These are phyloP conservation scores for Nemotelus nigrinus DNA, from an alignment of 2,888 invertebrate species.

Conservation along the genomic window DNA sequence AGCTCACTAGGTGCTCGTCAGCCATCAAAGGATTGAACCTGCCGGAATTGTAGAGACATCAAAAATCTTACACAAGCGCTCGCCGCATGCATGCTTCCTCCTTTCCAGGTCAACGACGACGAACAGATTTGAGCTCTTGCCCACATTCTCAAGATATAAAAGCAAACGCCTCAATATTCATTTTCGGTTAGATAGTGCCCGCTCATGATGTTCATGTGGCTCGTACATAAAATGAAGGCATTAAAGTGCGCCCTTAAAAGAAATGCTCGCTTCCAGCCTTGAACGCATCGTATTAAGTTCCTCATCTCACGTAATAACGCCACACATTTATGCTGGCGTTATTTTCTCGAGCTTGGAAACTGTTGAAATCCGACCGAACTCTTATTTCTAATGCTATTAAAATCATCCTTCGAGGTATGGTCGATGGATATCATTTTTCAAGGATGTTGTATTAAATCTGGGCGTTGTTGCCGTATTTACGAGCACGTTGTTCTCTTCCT, in stretches of 20 bases:
- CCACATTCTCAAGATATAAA: not conserved
- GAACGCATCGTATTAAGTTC: slow-evolving; percentile 17
- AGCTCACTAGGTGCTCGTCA: no score
- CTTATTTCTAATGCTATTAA: slow-evolving; percentile 38
- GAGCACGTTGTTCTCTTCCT: not conserved
- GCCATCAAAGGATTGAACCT: no score
- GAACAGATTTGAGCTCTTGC: not conserved
- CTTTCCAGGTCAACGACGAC: not conserved
- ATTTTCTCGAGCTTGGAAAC: slow-evolving; percentile 8
- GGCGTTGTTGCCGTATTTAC: slow-evolving; percentile 19
- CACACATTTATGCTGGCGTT: slow-evolving; percentile 16
- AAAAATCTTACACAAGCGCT: no score
- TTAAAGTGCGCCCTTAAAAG: not conserved
- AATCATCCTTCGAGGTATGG: slow-evolving; percentile 11
- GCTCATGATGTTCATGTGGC: no score
- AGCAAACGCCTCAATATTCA: no score
- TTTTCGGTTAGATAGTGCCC: no score
- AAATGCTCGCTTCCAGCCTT: slow-evolving; percentile 3
- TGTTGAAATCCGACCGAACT: slow-evolving; percentile 28
- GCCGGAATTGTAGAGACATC: no score
- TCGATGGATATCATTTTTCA: slow-evolving; percentile 9
- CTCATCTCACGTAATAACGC: not conserved
- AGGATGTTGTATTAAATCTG: slow-evolving; percentile 5
- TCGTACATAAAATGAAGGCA: no score
- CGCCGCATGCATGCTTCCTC: no score